Evolutionary conservation across 2,888 invertebrate genomes (phyloP), one percentile per base, ranked within the genome.

Genomic region (Germaria angustata): DNA sequence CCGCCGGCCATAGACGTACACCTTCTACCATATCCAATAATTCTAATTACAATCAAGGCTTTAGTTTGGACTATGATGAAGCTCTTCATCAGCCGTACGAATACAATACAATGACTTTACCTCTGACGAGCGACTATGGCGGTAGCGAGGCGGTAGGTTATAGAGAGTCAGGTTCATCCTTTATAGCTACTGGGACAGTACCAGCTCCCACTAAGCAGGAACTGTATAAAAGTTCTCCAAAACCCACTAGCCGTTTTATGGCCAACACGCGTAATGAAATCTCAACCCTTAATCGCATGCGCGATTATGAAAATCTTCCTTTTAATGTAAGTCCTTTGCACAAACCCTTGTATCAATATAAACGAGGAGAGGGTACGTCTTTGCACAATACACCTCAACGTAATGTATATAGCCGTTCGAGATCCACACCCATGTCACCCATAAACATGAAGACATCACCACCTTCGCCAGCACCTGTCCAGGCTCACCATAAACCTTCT

Each of bases 11-110:
- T 90, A 93, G 95, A 85, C 93, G 97, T 75, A 96, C 96, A 0
- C 94, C 95, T 0, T 96, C 96, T 0, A 95, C 95, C 87, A 94
- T 96, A 4, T 94, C 94, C 0, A 91, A 92, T 0, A 90, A 88
- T 55, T 93, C 93, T 0, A 94, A 92, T 86, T 92, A 94, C 28
- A 95, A 94, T 90, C 94, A 94, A 51, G 93, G 92, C 61, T 94
- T 94, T 89, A 92, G 93, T 24, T 88, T 94, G 57, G 94, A 94
- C 84, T 93, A 94, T 79, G 95, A 94, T 84, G 92, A 90, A 65
- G 65, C 90, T 53, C 53, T 82, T 3, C 84, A 86, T 20, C 88
- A 87, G 5, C 79, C 86, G 2, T 90, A 90, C 65, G 89, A 90
- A 51, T 90, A 88, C 79, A 90, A 87, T 72, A 87, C 88, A 81